Conservation (phyloP, 1,140 invertebrate genomes). For the Tetranychus urticae region DNA sequence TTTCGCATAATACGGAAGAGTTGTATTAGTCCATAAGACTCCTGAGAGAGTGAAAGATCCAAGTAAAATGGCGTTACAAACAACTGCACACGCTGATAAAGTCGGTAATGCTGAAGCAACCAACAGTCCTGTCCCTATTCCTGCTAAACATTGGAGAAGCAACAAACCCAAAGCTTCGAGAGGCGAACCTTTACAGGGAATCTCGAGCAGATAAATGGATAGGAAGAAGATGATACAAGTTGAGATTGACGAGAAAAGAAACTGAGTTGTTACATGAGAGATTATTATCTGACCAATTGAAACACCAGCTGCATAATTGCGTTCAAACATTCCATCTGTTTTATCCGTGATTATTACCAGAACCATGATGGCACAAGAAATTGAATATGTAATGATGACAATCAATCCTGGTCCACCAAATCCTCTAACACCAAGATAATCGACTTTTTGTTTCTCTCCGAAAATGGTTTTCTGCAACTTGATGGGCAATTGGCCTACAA, state of each 20-base stretch:
- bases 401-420: not conserved
- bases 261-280: slow-evolving; percentile 39
- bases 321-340: slow-evolving; percentile 59
- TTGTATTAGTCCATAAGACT: slow-evolving; percentile 64
- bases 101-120: not conserved
- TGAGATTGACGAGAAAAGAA: not conserved
- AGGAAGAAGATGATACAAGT: not conserved
- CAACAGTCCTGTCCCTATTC: not conserved
- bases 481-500: not conserved
- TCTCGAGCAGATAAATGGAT: not conserved
- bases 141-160: not conserved
- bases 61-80: not conserved
- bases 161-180: not conserved
- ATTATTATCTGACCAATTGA: slow-evolving; percentile 64
- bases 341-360: slow-evolving; percentile 29
- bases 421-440: not conserved
- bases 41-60: slow-evolving; percentile 29
- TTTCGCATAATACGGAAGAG: slow-evolving; percentile 58
- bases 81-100: not conserved
- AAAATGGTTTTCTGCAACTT: not conserved
- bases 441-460: not conserved
- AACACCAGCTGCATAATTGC: slow-evolving; percentile 68
- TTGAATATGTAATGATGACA: not conserved
- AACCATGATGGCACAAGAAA: not conserved
- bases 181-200: not conserved